Base-by-base conservation (phyloP, 2,888 invertebrate genomes). In the Drosophila prostipennis region DNA sequence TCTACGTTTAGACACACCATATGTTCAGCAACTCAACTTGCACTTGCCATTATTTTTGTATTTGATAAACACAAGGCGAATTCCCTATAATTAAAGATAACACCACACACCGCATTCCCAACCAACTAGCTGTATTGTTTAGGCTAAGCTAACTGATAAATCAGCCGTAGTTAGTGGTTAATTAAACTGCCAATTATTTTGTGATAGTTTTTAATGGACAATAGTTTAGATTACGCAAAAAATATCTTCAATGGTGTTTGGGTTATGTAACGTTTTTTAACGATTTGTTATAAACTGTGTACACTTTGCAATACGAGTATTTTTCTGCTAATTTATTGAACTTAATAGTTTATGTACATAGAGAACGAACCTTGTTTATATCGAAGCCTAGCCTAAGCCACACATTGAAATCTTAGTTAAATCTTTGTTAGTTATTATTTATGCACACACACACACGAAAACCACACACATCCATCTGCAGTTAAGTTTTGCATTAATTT, bases 151-250 rank as follows among this genome's bases (percentile, higher is more conserved):
- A 53, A 42, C 34, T 65, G 57, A 43, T 65, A 68, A 67, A 58
- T 40, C 74, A 69, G 61, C 69, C 70, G 45, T 72, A 73, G 48
- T 54, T 76, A 77, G 61, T 59, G 57, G 67, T 70, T 78, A 85
- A 81, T 82, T 82, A 80, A 87, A 88, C 89, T 89, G 89, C 89
- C 89, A 89, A 89, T 89, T 84, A 80, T 82, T 83, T 80, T 86
- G 89, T 90, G 89, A 89, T 89, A 84, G 89, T 81, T 87, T 87
- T 89, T 65, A 87, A 63, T 64, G 61, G 76, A 81, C 56, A 80
- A 39, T 72, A 49, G 42, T 59, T 70, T 37, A 64, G 65, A 64
- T 64, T 64, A 64, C 64, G 64, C 61, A 63, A 63, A 64, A 63
- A 63, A 58, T 58, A 54, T 71, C 71, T 76, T 72, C 82, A 73